Evolutionary conservation across 2,113 vertebrate species (phyloP).

Genomic region (Rhombomys opimus): DNA sequence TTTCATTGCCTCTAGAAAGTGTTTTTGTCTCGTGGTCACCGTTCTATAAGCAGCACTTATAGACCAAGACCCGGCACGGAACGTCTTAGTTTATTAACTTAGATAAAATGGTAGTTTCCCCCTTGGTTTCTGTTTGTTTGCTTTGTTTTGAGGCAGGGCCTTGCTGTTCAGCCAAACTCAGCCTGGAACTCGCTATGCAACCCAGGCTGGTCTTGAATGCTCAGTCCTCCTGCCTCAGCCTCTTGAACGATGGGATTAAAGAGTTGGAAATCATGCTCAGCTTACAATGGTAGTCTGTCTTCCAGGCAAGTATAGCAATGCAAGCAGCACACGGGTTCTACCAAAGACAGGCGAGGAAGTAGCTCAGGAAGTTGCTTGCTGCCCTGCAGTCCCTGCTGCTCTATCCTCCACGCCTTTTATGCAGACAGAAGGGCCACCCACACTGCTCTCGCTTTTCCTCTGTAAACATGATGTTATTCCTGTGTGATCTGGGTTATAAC

Average conservation of each 20-base stretch:
- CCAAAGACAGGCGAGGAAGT: background rate
- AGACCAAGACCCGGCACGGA: background rate
- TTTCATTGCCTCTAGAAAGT: constrained; percentile 12
- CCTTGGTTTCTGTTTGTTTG: background rate
- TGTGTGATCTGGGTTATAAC: background rate
- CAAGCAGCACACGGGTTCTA: background rate
- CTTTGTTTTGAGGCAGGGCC: background rate
- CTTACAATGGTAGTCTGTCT: background rate
- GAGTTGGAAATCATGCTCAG: background rate
- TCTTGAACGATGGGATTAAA: background rate
- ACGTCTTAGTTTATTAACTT: background rate
- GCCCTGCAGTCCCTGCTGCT: background rate
- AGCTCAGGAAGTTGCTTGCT: background rate
- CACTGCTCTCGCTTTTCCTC: background rate
- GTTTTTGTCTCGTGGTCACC: background rate
- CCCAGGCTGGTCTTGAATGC: background rate
- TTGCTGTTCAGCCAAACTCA: background rate
- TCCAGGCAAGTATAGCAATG: background rate
- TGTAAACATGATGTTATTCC: background rate
- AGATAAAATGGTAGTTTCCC: constrained; percentile 4
- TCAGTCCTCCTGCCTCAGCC: background rate
- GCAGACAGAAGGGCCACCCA: background rate
- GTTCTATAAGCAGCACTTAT: background rate
- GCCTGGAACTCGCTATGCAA: background rate
- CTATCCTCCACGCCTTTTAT: background rate